These are phyloP conservation scores for Drosophila sucinea DNA, from an alignment of 1,140 invertebrate genomes.

Conservation along the genomic window DNA sequence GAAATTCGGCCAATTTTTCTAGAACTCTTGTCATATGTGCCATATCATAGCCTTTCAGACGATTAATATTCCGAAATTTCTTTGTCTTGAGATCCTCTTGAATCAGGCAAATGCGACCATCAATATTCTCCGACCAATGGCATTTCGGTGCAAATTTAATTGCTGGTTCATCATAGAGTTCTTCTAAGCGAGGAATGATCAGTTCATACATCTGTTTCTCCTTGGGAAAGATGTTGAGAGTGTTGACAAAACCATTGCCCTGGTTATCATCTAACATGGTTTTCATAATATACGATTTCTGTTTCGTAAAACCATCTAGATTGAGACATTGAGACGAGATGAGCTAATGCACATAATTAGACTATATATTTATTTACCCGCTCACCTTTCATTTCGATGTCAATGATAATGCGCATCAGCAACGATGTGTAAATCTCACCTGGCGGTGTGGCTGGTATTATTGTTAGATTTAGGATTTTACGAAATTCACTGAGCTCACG, in stretches of 20 bases:
- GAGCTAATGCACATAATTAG: slow-evolving; percentile 11
- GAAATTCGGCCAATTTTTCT: slow-evolving; percentile 85
- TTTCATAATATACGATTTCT: slow-evolving; percentile 76
- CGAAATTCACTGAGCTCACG: slow-evolving; percentile 66
- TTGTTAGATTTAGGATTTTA: slow-evolving; percentile 71
- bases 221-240: slow-evolving; percentile 75
- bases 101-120: slow-evolving; percentile 81
- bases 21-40: slow-evolving; percentile 84
- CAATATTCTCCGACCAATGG: slow-evolving; percentile 62
- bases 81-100: slow-evolving; percentile 85
- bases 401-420: slow-evolving; percentile 76
- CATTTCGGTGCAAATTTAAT: slow-evolving; percentile 73
- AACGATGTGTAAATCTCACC: slow-evolving; percentile 76
- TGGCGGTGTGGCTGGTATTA: slow-evolving; percentile 72
- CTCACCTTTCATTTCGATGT: slow-evolving; percentile 81
- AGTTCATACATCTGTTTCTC: slow-evolving; percentile 75
- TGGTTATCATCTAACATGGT: slow-evolving; percentile 70
- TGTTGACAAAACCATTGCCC: slow-evolving; percentile 69
- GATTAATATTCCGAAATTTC: slow-evolving; percentile 85
- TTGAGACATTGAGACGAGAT: slow-evolving; percentile 13
- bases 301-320: slow-evolving; percentile 75
- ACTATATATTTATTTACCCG: neutral
- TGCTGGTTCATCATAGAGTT: slow-evolving; percentile 68
- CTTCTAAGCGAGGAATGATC: slow-evolving; percentile 70
- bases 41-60: slow-evolving; percentile 85